These are phyloP conservation scores for Malacoraja senta DNA, from an alignment of 2,797 vertebrate genomes.

Conservation along the genomic window DNA sequence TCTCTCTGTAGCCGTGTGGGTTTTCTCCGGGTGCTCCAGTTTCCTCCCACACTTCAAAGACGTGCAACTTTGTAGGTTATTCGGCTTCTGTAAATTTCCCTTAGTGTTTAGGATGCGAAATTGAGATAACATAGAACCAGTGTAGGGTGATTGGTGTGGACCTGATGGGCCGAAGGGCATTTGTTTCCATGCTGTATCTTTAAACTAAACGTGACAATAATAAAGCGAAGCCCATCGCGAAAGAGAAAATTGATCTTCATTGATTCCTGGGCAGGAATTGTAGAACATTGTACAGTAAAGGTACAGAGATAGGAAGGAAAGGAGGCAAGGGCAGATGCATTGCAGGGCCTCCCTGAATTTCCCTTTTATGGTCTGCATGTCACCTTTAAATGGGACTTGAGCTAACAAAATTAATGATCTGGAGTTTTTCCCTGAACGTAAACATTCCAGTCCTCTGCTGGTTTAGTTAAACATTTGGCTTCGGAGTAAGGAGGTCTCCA, in stretches of 20 bases:
- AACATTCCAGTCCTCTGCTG: neutral
- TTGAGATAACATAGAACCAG: no score
- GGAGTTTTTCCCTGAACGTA: slow-evolving; percentile 5
- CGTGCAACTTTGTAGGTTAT: no score
- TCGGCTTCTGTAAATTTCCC: no score
- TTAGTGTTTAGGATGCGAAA: no score
- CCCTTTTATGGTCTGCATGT: slow-evolving; percentile 25
- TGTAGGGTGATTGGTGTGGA: no score
- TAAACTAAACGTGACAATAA: no score
- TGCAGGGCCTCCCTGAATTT: neutral
- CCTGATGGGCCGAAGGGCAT: no score
- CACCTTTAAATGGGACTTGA: slow-evolving; percentile 25
- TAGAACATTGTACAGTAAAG: neutral
- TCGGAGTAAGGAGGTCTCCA: neutral
- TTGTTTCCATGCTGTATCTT: no score
- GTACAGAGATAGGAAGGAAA: neutral
- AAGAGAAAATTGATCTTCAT: neutral
- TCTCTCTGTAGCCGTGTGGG: no score
- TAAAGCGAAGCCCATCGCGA: no score
- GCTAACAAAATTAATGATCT: slow-evolving; percentile 25
- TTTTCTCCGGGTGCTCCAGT: no score
- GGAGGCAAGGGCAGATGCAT: neutral
- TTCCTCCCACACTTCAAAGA: no score
- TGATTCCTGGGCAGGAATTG: neutral
- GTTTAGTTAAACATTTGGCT: slow-evolving; percentile 30